Percentiles rank a stretch among this genome's conserved stretches.
phyloP scores from a whole-genome alignment of 53 echinoderm and acorn worm genomes.

The Zoroaster sp. region DNA sequence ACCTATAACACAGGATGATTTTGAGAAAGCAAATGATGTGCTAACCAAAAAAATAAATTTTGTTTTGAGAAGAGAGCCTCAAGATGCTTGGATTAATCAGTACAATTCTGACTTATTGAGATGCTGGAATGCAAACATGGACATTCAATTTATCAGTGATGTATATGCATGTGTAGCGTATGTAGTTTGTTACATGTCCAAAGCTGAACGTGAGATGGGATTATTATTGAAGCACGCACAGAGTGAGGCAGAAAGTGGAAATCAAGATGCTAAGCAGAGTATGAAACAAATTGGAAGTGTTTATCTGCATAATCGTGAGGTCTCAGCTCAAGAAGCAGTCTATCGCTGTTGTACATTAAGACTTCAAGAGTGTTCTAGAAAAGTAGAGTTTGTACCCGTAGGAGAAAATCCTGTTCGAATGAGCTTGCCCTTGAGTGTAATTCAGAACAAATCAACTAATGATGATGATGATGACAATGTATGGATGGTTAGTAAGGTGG shows the following conservation, averaged over 20 bases:
- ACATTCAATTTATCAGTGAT: conserved; percentile 66
- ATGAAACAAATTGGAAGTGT: not conserved
- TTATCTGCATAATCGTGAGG: conserved; percentile 14
- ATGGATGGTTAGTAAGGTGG: conserved; percentile 50
- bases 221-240: not conserved
- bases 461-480: conserved; percentile 30
- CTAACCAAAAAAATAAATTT: conserved; percentile 26
- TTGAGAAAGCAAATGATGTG: too few relatives aligned
- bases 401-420: conserved; percentile 63
- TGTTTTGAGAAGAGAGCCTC: conserved; percentile 43
- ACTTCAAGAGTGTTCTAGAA: conserved; percentile 59
- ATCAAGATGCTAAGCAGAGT: not conserved
- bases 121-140: conserved; percentile 74
- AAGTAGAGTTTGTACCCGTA: conserved; percentile 69
- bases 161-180: conserved; percentile 62
- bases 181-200: conserved; percentile 70
- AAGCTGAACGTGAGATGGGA: conserved; percentile 78
- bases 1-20: conserved; percentile 59
- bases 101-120: conserved; percentile 62
- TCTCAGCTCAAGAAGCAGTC: conserved; percentile 41
- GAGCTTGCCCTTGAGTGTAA: conserved; percentile 60
- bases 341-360: conserved; percentile 58
- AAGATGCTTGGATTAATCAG: conserved; percentile 67
- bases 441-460: conserved; percentile 39
- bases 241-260: not conserved